Conservation (phyloP, 53 echinoderm and acorn worm genomes). For the Henricia sp. region DNA sequence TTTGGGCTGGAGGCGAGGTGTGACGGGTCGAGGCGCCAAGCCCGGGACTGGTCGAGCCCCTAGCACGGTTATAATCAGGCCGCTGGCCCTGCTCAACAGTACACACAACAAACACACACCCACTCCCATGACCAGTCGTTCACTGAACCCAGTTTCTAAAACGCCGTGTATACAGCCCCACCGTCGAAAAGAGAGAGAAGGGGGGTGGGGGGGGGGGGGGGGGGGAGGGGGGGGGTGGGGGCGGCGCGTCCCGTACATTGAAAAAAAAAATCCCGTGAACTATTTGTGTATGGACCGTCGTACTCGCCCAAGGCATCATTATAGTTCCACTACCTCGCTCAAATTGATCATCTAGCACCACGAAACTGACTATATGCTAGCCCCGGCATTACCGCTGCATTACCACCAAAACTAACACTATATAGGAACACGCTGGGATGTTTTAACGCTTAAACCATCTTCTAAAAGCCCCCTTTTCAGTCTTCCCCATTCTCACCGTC, state of each 20-base stretch:
- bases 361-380: conserved; percentile 33
- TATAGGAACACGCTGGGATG: neutral
- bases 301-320: conserved; percentile 42
- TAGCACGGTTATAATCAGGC: conserved; percentile 24
- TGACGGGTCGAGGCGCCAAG: conserved; percentile 51
- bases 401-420: neutral
- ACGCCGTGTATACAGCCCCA: conserved; percentile 2
- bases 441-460: conserved; percentile 48
- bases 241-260: neutral
- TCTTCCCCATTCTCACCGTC: neutral
- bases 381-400: conserved; percentile 27
- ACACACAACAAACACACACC: conserved; percentile 8
- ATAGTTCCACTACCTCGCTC: conserved; percentile 33
- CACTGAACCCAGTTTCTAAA: conserved; percentile 32
- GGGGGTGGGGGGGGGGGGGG: neutral
- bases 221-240: no score
- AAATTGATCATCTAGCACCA: conserved; percentile 48
- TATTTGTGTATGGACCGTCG: conserved; percentile 33
- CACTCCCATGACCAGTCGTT: conserved; percentile 46
- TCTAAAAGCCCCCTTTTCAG: neutral
- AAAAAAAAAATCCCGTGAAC: conserved; percentile 12
- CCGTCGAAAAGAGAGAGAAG: neutral
- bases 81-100: conserved; percentile 33
- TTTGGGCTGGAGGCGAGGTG: conserved; percentile 26
- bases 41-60: neutral